Evolutionary conservation across 2,888 invertebrate species (phyloP).

Genomic region (Agonopterix arenella): DNA sequence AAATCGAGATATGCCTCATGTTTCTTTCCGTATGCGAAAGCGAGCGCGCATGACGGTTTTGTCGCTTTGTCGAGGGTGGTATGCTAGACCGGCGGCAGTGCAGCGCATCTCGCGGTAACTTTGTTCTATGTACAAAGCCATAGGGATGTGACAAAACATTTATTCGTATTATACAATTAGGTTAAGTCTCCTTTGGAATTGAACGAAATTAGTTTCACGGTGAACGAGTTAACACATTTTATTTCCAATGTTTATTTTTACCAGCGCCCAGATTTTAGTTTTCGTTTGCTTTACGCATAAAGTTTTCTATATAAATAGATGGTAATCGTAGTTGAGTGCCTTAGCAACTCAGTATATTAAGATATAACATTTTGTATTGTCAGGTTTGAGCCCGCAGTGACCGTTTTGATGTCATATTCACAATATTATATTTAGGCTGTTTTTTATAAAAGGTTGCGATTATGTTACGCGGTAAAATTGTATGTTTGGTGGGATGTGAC

Average conservation of each 20-base stretch:
- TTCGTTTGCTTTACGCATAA: conserved; percentile 49
- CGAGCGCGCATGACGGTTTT: too few species aligned
- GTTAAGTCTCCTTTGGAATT: conserved; percentile 68
- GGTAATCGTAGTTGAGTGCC: conserved; percentile 70
- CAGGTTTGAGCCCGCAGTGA: neutral
- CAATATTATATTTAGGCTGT: conserved; percentile 23
- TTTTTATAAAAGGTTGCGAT: conserved; percentile 37
- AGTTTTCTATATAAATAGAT: conserved; percentile 55
- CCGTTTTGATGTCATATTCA: conserved; percentile 11
- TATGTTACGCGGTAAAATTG: conserved; percentile 27
- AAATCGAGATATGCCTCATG: too few species aligned
- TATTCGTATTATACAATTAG: conserved; percentile 66
- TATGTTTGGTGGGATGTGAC: conserved; percentile 26
- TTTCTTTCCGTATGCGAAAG: too few species aligned
- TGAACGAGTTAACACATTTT: conserved; percentile 50
- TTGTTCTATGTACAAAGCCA: conserved; percentile 41
- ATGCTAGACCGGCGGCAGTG: too few species aligned
- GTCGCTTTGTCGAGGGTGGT: too few species aligned
- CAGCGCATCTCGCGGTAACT: neutral
- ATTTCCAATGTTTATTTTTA: conserved; percentile 18
- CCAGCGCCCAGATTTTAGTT: conserved; percentile 32
- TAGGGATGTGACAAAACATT: conserved; percentile 64
- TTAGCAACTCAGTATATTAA: conserved; percentile 72
- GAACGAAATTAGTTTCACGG: conserved; percentile 60
- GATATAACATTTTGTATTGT: conserved; percentile 48